These are phyloP conservation scores for Turritopsis dohrnii DNA, from an alignment of 30 jellyfish, hydroid and myxozoan species.

Conservation along the genomic window DNA sequence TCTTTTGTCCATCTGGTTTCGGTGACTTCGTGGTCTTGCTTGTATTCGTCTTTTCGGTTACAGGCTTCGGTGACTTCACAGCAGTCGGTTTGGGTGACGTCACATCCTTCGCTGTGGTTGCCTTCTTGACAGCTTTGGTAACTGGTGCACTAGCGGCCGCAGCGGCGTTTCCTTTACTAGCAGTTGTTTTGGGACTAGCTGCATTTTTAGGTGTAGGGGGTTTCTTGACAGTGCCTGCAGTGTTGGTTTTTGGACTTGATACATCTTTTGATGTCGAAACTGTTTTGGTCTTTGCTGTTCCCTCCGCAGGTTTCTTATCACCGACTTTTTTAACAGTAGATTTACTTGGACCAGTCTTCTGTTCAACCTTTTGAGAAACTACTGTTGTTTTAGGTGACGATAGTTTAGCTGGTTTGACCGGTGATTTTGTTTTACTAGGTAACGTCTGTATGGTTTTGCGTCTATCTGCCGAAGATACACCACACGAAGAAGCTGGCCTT, in stretches of 20 bases:
- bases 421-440: constrained; percentile 2
- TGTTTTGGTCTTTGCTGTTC: constrained; percentile 4
- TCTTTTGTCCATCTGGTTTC: neutral
- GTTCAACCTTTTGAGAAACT: neutral
- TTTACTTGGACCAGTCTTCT: constrained; percentile 10
- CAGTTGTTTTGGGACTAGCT: neutral
- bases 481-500: constrained; percentile 36
- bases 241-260: constrained; percentile 5
- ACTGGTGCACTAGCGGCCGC: neutral
- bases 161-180: constrained; percentile 21
- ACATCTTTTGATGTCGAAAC: neutral
- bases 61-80: neutral
- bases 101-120: neutral
- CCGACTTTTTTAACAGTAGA: constrained; percentile 13
- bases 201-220: neutral
- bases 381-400: neutral
- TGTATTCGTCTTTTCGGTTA: neutral
- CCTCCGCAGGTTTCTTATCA: neutral
- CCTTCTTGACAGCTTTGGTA: neutral
- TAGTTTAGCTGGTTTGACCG: constrained; percentile 11
- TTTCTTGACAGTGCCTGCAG: neutral
- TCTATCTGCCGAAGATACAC: constrained; percentile 29
- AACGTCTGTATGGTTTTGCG: constrained; percentile 24
- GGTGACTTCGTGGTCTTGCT: neutral
- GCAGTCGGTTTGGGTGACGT: neutral